These are phyloP conservation scores for Fabriciana adippe DNA, from an alignment of 2,888 invertebrate species.

Conservation along the genomic window DNA sequence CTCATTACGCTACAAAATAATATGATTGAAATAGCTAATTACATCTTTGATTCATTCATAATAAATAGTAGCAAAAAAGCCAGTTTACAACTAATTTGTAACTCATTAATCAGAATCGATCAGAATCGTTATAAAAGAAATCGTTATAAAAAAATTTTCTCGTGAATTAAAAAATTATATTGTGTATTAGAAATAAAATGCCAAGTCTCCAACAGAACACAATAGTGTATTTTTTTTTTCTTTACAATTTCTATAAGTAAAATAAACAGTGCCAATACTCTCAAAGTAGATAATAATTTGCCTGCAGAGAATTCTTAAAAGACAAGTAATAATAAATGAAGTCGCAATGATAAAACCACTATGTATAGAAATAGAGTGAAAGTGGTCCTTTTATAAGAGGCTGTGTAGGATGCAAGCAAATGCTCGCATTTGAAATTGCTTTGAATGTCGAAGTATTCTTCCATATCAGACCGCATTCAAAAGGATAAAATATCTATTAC, in stretches of 20 bases:
- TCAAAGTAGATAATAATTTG: not conserved
- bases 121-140: no score
- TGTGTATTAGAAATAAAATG: no score
- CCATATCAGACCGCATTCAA: constrained; percentile 40
- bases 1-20: constrained; percentile 19
- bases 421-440: constrained; percentile 38
- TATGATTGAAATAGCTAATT: constrained; percentile 7
- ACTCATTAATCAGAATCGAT: no score
- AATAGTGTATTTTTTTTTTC: no score
- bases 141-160: no score
- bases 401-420: constrained; percentile 36
- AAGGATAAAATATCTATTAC: constrained; percentile 41
- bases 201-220: no score
- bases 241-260: not conserved
- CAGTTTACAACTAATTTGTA: no score
- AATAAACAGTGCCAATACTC: not conserved
- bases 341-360: constrained; percentile 28
- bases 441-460: constrained; percentile 40
- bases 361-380: constrained; percentile 33
- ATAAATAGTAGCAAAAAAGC: not conserved
- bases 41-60: not conserved
- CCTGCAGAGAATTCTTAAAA: constrained; percentile 11
- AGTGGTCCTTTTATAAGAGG: constrained; percentile 34
- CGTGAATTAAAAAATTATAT: no score
- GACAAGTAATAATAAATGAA: constrained; percentile 24